Evolutionary conservation across 37 sponge, comb jelly and placozoan species (phyloP), one percentile per base, ranked within the genome.

Genomic region (Agelas oroides): DNA sequence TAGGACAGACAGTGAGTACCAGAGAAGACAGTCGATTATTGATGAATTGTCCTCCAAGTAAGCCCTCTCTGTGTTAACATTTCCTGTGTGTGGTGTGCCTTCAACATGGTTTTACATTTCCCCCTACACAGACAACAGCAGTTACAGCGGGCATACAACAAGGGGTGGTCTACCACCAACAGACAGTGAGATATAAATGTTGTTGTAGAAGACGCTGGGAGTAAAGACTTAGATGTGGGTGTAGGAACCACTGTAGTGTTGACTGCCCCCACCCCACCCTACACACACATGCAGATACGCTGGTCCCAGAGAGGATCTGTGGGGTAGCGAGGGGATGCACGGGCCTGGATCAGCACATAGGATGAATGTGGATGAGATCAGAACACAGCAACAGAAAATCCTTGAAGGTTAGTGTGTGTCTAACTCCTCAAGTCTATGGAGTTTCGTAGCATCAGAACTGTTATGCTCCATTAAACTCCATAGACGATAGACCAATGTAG

Each of bases 341-440:
- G 88, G 88, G 0, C 80, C 80, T 3, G 87, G 87, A 5, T 12
- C 52, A 1, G 83, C 57, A 17, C 75, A 81, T 0, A 78, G 84
- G 68, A 0, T 76, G 52, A 32, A 64, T 0, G 75, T 39, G 6
- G 92, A 92, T 24, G 73, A 79, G 41, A 65, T 87, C 18, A 74
- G 66, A 59, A 20, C 8, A 30, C 66, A 92, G 70, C 92, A 92
- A 38, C 64, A 72, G 60, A 55, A 63, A 31, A 83, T 92, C 3
- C 77, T 92, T 35, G 85, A 77, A 30, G 87, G 87, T 79, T 25
- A n/a, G n/a, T n/a, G n/a, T n/a, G n/a, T n/a, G n/a, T n/a, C n/a
- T n/a, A n/a, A n/a, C n/a, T 28, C n/a, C n/a, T n/a, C n/a, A n/a
- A 2, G 60, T 33, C 19, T 17, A 56, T 15, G 15, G 20, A 12